Conservation (phyloP, 2,113 vertebrate species). For the Neodontobutis hainanensis region DNA sequence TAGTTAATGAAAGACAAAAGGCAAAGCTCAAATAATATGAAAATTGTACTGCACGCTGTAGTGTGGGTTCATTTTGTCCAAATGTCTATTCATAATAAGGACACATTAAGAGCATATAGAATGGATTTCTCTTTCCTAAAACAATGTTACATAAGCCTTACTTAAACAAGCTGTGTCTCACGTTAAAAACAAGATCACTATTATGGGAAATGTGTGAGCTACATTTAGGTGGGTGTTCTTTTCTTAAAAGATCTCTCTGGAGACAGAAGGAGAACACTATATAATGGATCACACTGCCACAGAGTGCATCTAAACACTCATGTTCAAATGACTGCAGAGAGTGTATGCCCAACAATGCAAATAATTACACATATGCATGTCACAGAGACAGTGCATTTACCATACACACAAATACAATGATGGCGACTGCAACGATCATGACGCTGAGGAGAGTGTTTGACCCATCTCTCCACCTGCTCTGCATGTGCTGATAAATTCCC, state of each 20-base stretch:
- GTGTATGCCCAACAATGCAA: slow-evolving; percentile 13
- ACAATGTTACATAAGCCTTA: slow-evolving; percentile 21
- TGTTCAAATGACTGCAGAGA: slow-evolving; percentile 15
- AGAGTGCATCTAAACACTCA: neutral
- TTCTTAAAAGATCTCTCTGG: slow-evolving; percentile 12
- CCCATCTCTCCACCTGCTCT: slow-evolving; percentile 70
- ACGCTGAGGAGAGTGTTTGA: slow-evolving; percentile 69
- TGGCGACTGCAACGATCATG: slow-evolving; percentile 57
- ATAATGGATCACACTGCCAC: slow-evolving; percentile 13
- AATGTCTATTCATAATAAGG: slow-evolving; percentile 5
- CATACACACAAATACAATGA: slow-evolving; percentile 16
- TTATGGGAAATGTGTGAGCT: slow-evolving; percentile 15
- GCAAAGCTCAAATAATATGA: neutral
- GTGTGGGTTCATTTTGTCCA: neutral
- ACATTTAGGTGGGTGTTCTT: slow-evolving; percentile 20
- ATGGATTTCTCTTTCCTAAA: slow-evolving; percentile 12
- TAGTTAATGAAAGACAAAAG: neutral
- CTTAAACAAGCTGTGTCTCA: slow-evolving; percentile 28
- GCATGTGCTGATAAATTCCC: slow-evolving; percentile 65
- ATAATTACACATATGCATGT: slow-evolving; percentile 11
- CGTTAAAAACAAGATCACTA: slow-evolving; percentile 28
- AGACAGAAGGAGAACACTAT: slow-evolving; percentile 9
- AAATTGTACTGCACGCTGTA: slow-evolving; percentile 6
- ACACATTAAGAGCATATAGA: neutral
- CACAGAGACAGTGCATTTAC: slow-evolving; percentile 10